Conservation (phyloP, 2,113 vertebrate species). For the Narcine bancroftii region DNA sequence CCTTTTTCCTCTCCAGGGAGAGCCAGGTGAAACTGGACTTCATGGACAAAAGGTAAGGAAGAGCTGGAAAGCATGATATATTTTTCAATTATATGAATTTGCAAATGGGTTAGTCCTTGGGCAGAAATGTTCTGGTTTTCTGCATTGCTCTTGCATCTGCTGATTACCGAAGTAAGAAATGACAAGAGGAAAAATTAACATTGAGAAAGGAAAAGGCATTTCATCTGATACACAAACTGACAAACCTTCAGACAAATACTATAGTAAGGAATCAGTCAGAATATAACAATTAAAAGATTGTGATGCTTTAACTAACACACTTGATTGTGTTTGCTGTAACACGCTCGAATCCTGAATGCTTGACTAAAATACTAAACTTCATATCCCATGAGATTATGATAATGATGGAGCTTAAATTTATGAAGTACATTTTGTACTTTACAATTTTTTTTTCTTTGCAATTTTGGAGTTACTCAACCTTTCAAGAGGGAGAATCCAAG, state of each 20-base stretch:
- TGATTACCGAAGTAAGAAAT: neutral
- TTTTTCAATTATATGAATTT: neutral
- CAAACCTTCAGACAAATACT: neutral
- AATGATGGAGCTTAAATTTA: neutral
- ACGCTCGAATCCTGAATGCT: constrained; percentile 18
- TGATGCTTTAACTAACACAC: constrained; percentile 7
- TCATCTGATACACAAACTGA: neutral
- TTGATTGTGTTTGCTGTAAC: neutral
- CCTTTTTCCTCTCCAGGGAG: constrained; percentile 61
- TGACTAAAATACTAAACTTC: constrained; percentile 18
- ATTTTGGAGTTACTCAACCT: neutral
- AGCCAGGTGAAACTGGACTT: constrained; percentile 87
- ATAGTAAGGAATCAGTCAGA: neutral
- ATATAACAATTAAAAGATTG: neutral
- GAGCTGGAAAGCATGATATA: neutral
- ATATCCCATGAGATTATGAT: neutral
- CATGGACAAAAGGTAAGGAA: constrained; percentile 82
- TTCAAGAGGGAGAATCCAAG: neutral
- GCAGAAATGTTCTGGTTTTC: neutral
- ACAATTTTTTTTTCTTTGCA: neutral
- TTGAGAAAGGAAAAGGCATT: neutral
- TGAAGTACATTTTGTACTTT: neutral
- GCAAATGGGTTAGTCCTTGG: neutral
- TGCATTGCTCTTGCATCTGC: constrained; percentile 27
- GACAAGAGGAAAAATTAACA: neutral